Evolutionary conservation across 2,888 invertebrate genomes (phyloP).

Genomic region (Ennomos quercinarius): DNA sequence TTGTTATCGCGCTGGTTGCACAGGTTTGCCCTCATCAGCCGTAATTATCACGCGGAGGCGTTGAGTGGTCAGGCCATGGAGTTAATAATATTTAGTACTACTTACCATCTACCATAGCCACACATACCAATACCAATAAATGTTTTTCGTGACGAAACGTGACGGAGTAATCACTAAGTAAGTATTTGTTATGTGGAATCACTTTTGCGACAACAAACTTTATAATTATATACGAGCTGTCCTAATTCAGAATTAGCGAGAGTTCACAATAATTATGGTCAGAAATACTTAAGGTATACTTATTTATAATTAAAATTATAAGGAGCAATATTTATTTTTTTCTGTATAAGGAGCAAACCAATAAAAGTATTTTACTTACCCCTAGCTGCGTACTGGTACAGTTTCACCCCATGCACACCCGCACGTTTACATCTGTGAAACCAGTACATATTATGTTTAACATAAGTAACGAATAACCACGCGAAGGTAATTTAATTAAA

Average conservation of each 20-base stretch:
- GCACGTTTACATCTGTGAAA: slow-evolving; percentile 44
- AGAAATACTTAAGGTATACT: no score
- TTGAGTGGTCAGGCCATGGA: slow-evolving; percentile 42
- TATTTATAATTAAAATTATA: no score
- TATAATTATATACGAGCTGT: no score
- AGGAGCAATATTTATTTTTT: no score
- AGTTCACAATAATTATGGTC: no score
- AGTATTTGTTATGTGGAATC: no score
- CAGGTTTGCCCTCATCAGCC: slow-evolving; percentile 44
- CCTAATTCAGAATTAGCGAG: no score
- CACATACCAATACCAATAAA: slow-evolving; percentile 40
- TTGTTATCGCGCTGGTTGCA: not conserved
- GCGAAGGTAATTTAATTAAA: slow-evolving; percentile 15
- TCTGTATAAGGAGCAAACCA: no score
- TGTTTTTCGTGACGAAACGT: slow-evolving; percentile 37
- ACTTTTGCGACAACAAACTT: no score
- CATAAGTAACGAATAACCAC: not conserved
- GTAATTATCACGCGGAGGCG: slow-evolving; percentile 53
- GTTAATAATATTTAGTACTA: no score
- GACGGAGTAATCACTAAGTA: slow-evolving; percentile 22
- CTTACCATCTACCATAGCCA: no score
- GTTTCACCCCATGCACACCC: slow-evolving; percentile 33
- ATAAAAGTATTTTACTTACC: slow-evolving; percentile 19
- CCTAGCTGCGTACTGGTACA: slow-evolving; percentile 28
- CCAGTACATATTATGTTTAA: not conserved